Percentiles rank a stretch among this genome's conserved stretches.
Evolutionary conservation across 2,113 vertebrate species (phyloP).

Genomic region (Catagonus wagneri): DNA sequence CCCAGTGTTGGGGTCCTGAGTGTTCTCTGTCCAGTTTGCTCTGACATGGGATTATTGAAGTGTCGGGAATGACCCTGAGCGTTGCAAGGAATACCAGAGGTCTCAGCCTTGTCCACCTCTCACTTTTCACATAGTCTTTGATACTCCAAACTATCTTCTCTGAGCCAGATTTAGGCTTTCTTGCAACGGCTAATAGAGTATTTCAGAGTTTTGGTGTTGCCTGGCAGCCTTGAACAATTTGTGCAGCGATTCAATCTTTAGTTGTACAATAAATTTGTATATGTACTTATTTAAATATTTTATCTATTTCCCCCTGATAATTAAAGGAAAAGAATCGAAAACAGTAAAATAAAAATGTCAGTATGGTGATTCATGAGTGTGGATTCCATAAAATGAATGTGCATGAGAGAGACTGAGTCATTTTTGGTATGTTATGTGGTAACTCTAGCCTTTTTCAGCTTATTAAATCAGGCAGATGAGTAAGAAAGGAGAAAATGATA

Average conservation of each 20-base stretch:
- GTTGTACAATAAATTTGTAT: neutral
- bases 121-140: neutral
- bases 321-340: neutral
- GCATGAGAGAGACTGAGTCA: neutral
- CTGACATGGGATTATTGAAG: neutral
- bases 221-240: neutral
- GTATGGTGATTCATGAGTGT: neutral
- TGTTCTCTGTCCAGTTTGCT: neutral
- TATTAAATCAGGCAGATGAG: neutral
- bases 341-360: neutral
- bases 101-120: neutral
- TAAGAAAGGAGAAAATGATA: conserved; percentile 27
- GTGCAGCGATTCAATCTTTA: neutral
- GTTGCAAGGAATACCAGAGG: neutral
- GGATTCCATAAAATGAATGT: neutral
- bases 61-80: neutral
- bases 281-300: conserved; percentile 57
- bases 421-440: neutral
- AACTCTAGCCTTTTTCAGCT: neutral
- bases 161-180: neutral
- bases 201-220: neutral
- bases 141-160: neutral
- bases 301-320: neutral
- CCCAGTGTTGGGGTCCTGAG: neutral
- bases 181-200: neutral